A percentile compares a stretch with the other conserved stretches of the same genome.
These are phyloP conservation scores for Caenorhabditis imperialis DNA, from an alignment of 2,888 invertebrate species.

Conservation along the genomic window DNA sequence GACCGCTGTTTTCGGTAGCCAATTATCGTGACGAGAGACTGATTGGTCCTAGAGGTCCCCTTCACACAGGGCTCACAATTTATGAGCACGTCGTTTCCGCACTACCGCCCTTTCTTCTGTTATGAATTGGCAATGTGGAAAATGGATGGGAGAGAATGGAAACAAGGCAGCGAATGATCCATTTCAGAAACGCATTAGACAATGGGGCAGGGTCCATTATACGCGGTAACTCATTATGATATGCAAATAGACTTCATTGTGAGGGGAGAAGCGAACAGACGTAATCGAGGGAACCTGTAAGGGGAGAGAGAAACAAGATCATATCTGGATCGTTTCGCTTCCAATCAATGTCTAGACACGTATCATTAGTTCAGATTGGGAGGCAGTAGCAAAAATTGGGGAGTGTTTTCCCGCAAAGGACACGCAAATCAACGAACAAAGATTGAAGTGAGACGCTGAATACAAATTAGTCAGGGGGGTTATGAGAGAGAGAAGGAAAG, in stretches of 20 bases:
- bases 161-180: conserved; percentile 6
- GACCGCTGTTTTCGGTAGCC: conserved; percentile 8
- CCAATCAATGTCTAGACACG: no score
- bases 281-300: conserved; percentile 19
- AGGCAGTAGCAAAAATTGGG: no score
- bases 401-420: no score
- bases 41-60: conserved; percentile 5
- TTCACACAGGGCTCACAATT: conserved; percentile 14
- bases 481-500: no score
- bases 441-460: no score
- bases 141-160: conserved; percentile 10
- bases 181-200: conserved; percentile 35
- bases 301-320: conserved; percentile 21
- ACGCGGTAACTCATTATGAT: conserved; percentile 44
- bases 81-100: conserved; percentile 19
- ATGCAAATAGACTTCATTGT: conserved; percentile 29
- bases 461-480: no score
- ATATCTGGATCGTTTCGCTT: conserved; percentile 27
- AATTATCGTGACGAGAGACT: conserved; percentile 2
- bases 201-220: conserved; percentile 15
- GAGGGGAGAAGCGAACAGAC: conserved; percentile 4
- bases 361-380: no score
- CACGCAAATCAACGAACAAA: no score
- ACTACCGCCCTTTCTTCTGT: conserved; percentile 22
- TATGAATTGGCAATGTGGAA: conserved; percentile 23